phyloP scores from a whole-genome alignment of 2,113 vertebrate species.

The Furnarius figulus region DNA sequence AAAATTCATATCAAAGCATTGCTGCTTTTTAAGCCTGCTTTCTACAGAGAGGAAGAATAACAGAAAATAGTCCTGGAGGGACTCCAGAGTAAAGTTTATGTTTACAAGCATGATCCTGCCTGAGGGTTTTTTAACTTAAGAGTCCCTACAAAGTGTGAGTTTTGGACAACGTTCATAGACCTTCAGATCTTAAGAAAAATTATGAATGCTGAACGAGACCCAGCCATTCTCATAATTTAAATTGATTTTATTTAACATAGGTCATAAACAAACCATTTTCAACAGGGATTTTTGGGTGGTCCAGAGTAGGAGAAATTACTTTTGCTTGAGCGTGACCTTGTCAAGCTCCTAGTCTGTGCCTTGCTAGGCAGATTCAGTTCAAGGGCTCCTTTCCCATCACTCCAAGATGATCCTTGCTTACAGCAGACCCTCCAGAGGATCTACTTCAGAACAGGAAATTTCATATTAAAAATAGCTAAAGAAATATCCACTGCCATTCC shows the following conservation, averaged over 20 bases:
- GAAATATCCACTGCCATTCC: not conserved
- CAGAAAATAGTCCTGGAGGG: not conserved
- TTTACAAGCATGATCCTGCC: slow-evolving; percentile 34
- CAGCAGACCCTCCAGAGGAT: not conserved
- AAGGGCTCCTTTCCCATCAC: not conserved
- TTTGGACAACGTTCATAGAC: not conserved
- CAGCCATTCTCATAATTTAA: not conserved
- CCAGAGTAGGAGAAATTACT: not conserved
- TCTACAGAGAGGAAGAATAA: not conserved
- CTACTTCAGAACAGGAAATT: not conserved
- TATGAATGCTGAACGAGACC: not conserved
- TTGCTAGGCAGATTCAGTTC: not conserved
- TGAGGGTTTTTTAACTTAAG: not conserved
- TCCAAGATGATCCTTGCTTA: not conserved
- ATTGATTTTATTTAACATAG: not conserved
- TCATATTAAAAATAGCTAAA: not conserved
- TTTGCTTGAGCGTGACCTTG: not conserved
- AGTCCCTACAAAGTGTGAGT: not conserved
- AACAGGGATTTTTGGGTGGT: not conserved
- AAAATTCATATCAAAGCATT: not conserved
- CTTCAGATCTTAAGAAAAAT: not conserved
- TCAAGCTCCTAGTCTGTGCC: not conserved
- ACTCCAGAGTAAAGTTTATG: slow-evolving; percentile 1
- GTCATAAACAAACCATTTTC: not conserved
- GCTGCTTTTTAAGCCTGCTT: not conserved